These are phyloP conservation scores for Belgica antarctica DNA, from an alignment of 2,888 invertebrate species.

Conservation along the genomic window DNA sequence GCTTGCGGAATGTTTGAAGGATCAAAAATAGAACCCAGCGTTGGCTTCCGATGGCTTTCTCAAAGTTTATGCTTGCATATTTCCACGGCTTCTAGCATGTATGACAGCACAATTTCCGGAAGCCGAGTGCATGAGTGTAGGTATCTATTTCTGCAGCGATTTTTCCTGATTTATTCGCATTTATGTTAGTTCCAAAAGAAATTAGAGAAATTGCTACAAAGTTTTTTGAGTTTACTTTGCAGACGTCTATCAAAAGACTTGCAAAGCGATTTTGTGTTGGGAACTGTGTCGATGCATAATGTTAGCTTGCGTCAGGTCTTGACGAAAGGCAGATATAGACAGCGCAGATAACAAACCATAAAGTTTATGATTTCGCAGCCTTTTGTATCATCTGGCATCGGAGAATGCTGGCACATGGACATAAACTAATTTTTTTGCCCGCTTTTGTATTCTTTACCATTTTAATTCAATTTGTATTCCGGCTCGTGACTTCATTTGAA, in stretches of 20 bases:
- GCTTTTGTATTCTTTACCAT: not conserved
- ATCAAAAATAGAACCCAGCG: conserved; percentile 10
- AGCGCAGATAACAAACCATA: not conserved
- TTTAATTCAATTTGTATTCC: conserved; percentile 43
- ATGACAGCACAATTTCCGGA: conserved; percentile 42
- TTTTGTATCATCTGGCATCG: conserved; percentile 34
- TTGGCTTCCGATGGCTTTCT: conserved; percentile 6
- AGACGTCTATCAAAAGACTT: not conserved
- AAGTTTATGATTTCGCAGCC: not conserved
- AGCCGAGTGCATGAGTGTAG: not conserved
- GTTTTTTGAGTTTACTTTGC: not conserved
- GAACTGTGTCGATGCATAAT: conserved; percentile 33
- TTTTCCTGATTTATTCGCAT: not conserved
- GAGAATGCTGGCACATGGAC: conserved; percentile 38
- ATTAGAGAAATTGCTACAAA: not conserved
- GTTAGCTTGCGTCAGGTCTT: not conserved
- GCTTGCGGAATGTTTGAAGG: not conserved
- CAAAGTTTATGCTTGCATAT: too few relatives aligned
- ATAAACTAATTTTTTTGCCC: too few relatives aligned
- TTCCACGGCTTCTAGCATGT: not conserved
- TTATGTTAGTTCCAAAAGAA: conserved; percentile 3
- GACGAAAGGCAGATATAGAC: not conserved
- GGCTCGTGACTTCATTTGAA: conserved; percentile 43
- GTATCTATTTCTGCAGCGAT: conserved; percentile 23
- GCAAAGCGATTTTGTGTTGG: not conserved